Percentiles rank a stretch among this genome's conserved stretches.
These are phyloP conservation scores for Pachycephala philippinensis DNA, from an alignment of 2,113 vertebrate genomes.

Conservation along the genomic window DNA sequence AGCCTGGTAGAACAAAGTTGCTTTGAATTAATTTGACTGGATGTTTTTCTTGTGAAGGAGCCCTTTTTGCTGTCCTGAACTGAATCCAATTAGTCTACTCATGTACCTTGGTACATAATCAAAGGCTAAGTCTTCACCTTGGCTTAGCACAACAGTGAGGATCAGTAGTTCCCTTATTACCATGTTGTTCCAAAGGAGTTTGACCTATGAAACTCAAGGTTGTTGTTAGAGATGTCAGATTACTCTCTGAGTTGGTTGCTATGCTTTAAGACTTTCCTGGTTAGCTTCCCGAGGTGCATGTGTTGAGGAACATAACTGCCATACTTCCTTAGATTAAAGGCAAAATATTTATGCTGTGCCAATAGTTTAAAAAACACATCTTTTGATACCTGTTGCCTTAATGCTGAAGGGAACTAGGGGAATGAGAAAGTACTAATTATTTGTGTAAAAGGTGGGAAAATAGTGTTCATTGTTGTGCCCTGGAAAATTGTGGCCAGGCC, in stretches of 20 bases:
- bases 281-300: neutral
- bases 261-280: neutral
- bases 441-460: neutral
- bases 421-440: neutral
- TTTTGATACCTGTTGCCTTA: neutral
- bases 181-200: neutral
- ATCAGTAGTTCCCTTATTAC: slow-evolving; percentile 14
- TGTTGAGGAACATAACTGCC: neutral
- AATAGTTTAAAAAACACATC: neutral
- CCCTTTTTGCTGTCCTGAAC: neutral
- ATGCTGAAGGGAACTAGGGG: neutral
- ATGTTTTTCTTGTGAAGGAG: neutral
- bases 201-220: neutral
- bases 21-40: neutral
- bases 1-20: neutral
- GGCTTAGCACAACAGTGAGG: neutral
- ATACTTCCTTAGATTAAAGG: neutral
- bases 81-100: neutral
- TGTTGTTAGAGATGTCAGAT: neutral
- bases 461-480: neutral
- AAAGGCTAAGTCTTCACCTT: neutral
- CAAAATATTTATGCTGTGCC: neutral
- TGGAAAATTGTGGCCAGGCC: neutral
- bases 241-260: neutral
- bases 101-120: neutral